phyloP scores from a whole-genome alignment of 2,888 invertebrate species.

The Caenorhabditis uteleia region DNA sequence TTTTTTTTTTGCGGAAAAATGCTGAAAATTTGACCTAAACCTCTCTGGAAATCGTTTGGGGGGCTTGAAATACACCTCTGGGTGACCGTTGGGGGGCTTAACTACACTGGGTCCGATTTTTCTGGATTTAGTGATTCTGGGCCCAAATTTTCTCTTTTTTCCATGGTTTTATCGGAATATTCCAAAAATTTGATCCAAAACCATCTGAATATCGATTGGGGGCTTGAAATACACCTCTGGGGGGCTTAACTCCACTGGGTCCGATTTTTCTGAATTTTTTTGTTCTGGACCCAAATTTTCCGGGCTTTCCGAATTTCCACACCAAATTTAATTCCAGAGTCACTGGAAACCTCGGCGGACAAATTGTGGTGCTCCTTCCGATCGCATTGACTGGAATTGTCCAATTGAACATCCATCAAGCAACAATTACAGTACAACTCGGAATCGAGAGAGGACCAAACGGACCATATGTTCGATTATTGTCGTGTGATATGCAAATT shows the following conservation, averaged over 20 bases:
- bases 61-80: too few species aligned
- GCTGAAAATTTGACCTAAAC: not conserved
- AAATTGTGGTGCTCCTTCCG: slow-evolving; percentile 63
- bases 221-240: too few species aligned
- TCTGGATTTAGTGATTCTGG: too few species aligned
- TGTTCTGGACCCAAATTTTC: not conserved
- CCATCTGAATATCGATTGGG: too few species aligned
- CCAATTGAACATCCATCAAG: slow-evolving; percentile 64
- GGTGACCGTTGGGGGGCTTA: too few species aligned
- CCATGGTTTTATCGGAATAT: too few species aligned
- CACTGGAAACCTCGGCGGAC: slow-evolving; percentile 66
- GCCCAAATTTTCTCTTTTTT: too few species aligned
- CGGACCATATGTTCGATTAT: slow-evolving; percentile 50
- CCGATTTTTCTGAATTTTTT: too few species aligned
- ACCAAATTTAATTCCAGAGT: slow-evolving; percentile 43
- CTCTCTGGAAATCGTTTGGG: too few species aligned
- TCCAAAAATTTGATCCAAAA: too few species aligned
- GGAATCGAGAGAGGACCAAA: slow-evolving; percentile 51
- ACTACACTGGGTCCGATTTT: too few species aligned
- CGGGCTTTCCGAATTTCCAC: not conserved
- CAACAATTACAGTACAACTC: slow-evolving; percentile 49
- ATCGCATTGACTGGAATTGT: slow-evolving; percentile 64
- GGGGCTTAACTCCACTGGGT: too few species aligned
- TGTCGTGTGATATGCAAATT: slow-evolving; percentile 54
- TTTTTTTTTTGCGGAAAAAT: slow-evolving; percentile 1